Conservation (phyloP, 1,140 invertebrate genomes). For the Bombus confusus region DNA sequence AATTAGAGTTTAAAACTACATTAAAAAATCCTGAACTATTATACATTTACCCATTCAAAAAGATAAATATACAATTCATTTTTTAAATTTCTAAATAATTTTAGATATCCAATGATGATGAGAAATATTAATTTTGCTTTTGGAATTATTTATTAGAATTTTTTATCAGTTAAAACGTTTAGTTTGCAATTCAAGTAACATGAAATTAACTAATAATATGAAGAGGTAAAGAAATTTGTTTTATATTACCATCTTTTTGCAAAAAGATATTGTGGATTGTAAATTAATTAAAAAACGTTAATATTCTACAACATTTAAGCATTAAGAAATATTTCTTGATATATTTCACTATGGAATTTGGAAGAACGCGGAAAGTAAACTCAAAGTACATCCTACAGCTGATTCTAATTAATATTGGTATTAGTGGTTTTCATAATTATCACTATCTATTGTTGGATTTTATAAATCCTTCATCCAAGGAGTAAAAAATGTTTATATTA, state of each 20-base stretch:
- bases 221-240: slow-evolving; percentile 43
- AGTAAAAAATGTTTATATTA: slow-evolving; percentile 71
- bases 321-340: slow-evolving; percentile 37
- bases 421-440: slow-evolving; percentile 67
- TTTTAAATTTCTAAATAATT: slow-evolving; percentile 31
- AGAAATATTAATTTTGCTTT: slow-evolving; percentile 30
- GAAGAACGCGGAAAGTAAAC: slow-evolving; percentile 50
- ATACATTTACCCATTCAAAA: slow-evolving; percentile 39
- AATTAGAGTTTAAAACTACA: slow-evolving; percentile 59
- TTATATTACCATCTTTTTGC: slow-evolving; percentile 31
- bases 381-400: slow-evolving; percentile 52
- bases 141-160: slow-evolving; percentile 34
- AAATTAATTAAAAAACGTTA: slow-evolving; percentile 33
- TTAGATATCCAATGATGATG: slow-evolving; percentile 16
- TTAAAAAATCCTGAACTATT: slow-evolving; percentile 37
- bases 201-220: slow-evolving; percentile 52
- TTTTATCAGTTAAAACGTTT: slow-evolving; percentile 51
- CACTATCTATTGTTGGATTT: slow-evolving; percentile 72
- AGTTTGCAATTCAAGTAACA: slow-evolving; percentile 51
- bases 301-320: slow-evolving; percentile 27
- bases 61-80: slow-evolving; percentile 24
- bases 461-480: slow-evolving; percentile 70
- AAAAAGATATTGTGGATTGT: slow-evolving; percentile 50
- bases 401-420: slow-evolving; percentile 57
- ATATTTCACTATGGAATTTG: slow-evolving; percentile 50